Conservation (phyloP, 2,113 vertebrate species). For the Pseudorhombus dupliciocellatus region DNA sequence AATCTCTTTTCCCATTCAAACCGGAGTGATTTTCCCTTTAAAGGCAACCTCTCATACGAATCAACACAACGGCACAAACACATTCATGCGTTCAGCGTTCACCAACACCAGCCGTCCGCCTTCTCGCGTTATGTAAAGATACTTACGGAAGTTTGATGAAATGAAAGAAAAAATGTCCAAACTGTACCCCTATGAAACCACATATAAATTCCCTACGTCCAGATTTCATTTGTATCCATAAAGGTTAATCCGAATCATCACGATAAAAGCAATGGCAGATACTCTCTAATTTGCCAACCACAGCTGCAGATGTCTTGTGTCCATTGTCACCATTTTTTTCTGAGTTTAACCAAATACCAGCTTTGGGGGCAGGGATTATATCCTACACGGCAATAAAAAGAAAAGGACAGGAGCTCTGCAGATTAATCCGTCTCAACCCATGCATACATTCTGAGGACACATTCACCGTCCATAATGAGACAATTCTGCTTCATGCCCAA, state of each 20-base stretch:
- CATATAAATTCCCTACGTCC: no score
- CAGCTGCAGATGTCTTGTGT: neutral
- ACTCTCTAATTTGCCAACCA: neutral
- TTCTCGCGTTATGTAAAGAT: neutral
- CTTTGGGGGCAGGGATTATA: conserved; percentile 34
- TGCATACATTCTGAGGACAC: conserved; percentile 19
- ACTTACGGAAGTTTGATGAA: no score
- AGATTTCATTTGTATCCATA: no score
- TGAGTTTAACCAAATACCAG: neutral
- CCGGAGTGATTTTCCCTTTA: conserved; percentile 30
- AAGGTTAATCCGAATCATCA: neutral
- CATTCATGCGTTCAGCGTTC: neutral
- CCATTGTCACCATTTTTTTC: neutral
- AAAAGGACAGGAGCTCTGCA: conserved; percentile 5
- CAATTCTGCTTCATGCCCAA: conserved; percentile 8
- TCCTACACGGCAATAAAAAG: neutral
- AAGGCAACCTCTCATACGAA: conserved; percentile 23
- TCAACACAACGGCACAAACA: conserved; percentile 25
- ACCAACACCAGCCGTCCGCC: conserved; percentile 16
- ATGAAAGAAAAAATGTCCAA: no score
- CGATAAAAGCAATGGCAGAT: neutral
- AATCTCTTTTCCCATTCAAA: conserved; percentile 32
- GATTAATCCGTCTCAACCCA: conserved; percentile 40
- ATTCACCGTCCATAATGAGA: conserved; percentile 18
- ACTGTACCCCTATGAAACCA: no score